A percentile compares a stretch with the other conserved stretches of the same genome.
phyloP scores from a whole-genome alignment of 2,797 vertebrate genomes.

The Aphelocoma californica region DNA sequence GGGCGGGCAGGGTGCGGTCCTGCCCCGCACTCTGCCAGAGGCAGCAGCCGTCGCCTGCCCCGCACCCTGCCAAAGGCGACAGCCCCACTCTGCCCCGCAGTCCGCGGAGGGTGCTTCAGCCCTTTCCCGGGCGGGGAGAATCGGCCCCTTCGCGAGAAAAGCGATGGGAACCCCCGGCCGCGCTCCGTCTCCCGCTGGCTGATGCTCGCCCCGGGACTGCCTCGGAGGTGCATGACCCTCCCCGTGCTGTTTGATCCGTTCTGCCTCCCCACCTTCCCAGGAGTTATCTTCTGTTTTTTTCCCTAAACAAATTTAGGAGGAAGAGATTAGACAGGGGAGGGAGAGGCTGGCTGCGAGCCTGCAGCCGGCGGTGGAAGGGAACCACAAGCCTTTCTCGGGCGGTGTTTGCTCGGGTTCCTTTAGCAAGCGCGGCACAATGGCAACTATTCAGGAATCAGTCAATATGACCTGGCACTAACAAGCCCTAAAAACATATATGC shows the following conservation, averaged over 20 bases:
- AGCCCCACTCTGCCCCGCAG: neutral
- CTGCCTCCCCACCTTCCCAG: neutral
- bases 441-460: conserved; percentile 32
- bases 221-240: neutral
- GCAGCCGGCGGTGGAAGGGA: conserved; percentile 36
- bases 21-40: neutral
- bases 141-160: neutral
- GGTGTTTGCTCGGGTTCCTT: conserved; percentile 52
- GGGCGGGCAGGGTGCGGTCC: neutral
- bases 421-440: conserved; percentile 30
- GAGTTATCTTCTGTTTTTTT: neutral
- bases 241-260: conserved; percentile 17
- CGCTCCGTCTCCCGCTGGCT: neutral
- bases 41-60: neutral
- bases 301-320: neutral
- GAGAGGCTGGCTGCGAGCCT: conserved; percentile 33
- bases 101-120: neutral
- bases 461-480: conserved; percentile 17
- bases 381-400: conserved; percentile 16
- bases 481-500: conserved; percentile 41
- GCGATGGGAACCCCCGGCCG: neutral
- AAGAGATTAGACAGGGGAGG: conserved; percentile 25
- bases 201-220: neutral
- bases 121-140: neutral
- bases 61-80: neutral